phyloP scores from a whole-genome alignment of 1,140 invertebrate species.

The Zaprionus tsacasi region DNA sequence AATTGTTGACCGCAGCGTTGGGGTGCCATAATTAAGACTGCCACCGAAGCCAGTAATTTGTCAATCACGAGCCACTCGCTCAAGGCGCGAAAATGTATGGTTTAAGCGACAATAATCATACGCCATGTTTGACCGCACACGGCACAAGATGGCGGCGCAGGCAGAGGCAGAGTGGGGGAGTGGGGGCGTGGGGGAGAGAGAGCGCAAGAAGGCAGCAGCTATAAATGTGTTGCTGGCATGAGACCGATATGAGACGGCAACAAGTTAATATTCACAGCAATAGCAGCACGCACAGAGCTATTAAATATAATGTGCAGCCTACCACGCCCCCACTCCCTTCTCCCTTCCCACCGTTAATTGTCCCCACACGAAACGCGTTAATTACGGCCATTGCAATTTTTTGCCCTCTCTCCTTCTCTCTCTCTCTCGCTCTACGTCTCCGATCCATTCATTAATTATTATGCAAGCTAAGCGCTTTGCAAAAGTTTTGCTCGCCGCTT shows the following conservation, averaged over 20 bases:
- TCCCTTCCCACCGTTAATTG: slow-evolving; percentile 55
- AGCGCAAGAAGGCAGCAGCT: neutral
- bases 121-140: slow-evolving; percentile 41
- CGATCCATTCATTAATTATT: slow-evolving; percentile 74
- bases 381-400: slow-evolving; percentile 76
- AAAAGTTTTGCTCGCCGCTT: slow-evolving; percentile 62
- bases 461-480: slow-evolving; percentile 74
- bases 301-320: slow-evolving; percentile 70
- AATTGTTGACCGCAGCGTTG: slow-evolving; percentile 16
- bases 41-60: slow-evolving; percentile 45
- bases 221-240: slow-evolving; percentile 42
- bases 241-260: slow-evolving; percentile 47
- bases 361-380: slow-evolving; percentile 77
- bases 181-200: neutral
- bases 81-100: slow-evolving; percentile 60
- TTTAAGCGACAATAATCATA: slow-evolving; percentile 45
- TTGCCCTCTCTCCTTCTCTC: neutral
- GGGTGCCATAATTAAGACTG: slow-evolving; percentile 50
- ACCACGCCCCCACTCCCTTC: slow-evolving; percentile 7
- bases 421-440: neutral
- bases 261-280: slow-evolving; percentile 69
- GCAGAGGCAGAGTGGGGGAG: neutral
- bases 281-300: slow-evolving; percentile 60
- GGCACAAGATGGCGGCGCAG: slow-evolving; percentile 22
- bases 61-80: slow-evolving; percentile 61